These are phyloP conservation scores for Delphinapterus leucas DNA, from an alignment of 2,113 vertebrate species.

Conservation along the genomic window DNA sequence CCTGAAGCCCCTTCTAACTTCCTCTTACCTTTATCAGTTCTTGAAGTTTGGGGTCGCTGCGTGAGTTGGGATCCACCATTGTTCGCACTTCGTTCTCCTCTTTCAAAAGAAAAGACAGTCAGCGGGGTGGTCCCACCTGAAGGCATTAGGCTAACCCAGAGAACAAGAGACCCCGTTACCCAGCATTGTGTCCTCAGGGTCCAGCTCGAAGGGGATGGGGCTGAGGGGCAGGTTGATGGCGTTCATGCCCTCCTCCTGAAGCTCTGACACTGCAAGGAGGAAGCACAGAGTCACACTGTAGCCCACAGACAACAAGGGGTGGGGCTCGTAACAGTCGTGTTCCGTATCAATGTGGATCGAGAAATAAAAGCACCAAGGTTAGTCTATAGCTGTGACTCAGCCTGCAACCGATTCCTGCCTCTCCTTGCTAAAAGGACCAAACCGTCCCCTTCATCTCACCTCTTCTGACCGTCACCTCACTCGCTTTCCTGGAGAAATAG, in stretches of 20 bases:
- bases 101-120: constrained; percentile 73
- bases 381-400: not conserved
- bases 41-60: constrained; percentile 90
- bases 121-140: not conserved
- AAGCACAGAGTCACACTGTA: constrained; percentile 64
- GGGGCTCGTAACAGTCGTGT: not conserved
- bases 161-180: constrained; percentile 83
- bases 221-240: constrained; percentile 99
- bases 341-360: fast-evolving
- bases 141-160: not conserved
- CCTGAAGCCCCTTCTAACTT: not conserved
- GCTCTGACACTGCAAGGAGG: constrained; percentile 91
- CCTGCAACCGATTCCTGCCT: not conserved
- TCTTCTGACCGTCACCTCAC: not conserved
- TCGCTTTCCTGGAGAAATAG: not conserved
- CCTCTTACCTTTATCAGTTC: constrained; percentile 90
- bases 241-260: constrained; percentile 99
- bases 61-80: constrained; percentile 93
- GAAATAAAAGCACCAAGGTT: not conserved
- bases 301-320: not conserved
- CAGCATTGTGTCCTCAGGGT: constrained; percentile 98
- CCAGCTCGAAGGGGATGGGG: constrained; percentile 96
- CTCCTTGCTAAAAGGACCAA: not conserved
- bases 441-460: not conserved
- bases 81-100: constrained; percentile 94